These are phyloP conservation scores for Cossypha heuglini DNA, from an alignment of 2,797 vertebrate genomes.

Conservation along the genomic window DNA sequence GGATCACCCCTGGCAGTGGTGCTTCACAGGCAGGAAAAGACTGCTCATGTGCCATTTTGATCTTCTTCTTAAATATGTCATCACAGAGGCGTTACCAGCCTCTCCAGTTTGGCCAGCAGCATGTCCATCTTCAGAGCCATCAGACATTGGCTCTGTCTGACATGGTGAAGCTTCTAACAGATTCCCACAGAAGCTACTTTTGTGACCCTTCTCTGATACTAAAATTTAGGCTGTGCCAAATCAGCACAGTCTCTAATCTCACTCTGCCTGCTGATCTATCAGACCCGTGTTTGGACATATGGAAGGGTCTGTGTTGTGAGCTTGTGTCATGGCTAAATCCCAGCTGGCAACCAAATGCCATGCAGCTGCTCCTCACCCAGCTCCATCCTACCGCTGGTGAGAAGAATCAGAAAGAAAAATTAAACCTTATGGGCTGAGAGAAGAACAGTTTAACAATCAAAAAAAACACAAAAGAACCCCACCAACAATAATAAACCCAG, in stretches of 20 bases:
- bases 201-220: neutral
- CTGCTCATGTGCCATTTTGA: neutral
- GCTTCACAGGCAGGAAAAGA: neutral
- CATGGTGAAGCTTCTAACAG: neutral
- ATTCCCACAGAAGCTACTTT: neutral
- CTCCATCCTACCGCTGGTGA: neutral
- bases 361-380: neutral
- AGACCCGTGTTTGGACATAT: neutral
- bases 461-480: neutral
- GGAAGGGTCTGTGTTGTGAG: neutral
- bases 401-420: neutral
- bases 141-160: neutral
- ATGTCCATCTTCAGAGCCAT: neutral
- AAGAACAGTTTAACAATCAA: neutral
- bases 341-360: neutral
- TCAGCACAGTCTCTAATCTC: neutral
- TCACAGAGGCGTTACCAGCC: neutral
- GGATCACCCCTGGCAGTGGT: rapidly evolving
- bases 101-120: neutral
- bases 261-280: neutral
- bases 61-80: neutral
- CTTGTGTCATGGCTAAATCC: neutral
- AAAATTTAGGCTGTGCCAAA: neutral
- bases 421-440: neutral
- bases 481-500: neutral